These are phyloP conservation scores for Cerceris rybyensis DNA, from an alignment of 2,888 invertebrate genomes.

Conservation along the genomic window DNA sequence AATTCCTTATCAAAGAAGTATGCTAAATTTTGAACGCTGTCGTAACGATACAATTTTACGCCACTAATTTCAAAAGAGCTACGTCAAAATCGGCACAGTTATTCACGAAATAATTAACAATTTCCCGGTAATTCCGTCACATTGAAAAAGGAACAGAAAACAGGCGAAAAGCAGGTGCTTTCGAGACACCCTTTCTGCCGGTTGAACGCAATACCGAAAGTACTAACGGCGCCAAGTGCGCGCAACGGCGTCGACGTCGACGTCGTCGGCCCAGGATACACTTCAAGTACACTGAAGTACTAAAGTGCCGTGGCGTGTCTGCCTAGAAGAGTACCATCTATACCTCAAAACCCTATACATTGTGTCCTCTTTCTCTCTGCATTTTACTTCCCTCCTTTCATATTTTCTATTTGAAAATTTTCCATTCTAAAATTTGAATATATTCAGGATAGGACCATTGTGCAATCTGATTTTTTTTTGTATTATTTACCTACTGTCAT, in stretches of 20 bases:
- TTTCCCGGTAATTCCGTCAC: background rate
- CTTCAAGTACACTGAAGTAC: constrained; percentile 58
- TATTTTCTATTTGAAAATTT: too few species aligned
- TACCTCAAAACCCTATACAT: constrained; percentile 36
- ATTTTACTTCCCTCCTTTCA: too few species aligned
- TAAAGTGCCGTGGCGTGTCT: constrained; percentile 68
- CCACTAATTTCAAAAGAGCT: too few species aligned
- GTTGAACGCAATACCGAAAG: constrained; percentile 68
- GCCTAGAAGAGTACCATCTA: constrained; percentile 49
- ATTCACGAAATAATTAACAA: background rate
- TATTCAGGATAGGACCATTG: too few species aligned
- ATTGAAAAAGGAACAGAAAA: background rate
- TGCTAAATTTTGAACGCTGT: too few species aligned
- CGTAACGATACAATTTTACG: too few species aligned
- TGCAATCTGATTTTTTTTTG: too few species aligned
- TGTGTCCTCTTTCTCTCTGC: background rate
- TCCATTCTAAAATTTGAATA: too few species aligned
- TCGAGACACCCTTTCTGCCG: constrained; percentile 60
- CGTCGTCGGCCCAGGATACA: constrained; percentile 49
- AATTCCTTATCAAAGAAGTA: too few species aligned
- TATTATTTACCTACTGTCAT: too few species aligned
- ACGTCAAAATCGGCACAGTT: too few species aligned
- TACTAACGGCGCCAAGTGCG: constrained; percentile 61
- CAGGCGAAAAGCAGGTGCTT: constrained; percentile 25
- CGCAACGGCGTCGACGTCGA: constrained; percentile 38